Evolutionary conservation across 2,888 invertebrate genomes (phyloP).

Genomic region (Melikaiella ostensackeni): DNA sequence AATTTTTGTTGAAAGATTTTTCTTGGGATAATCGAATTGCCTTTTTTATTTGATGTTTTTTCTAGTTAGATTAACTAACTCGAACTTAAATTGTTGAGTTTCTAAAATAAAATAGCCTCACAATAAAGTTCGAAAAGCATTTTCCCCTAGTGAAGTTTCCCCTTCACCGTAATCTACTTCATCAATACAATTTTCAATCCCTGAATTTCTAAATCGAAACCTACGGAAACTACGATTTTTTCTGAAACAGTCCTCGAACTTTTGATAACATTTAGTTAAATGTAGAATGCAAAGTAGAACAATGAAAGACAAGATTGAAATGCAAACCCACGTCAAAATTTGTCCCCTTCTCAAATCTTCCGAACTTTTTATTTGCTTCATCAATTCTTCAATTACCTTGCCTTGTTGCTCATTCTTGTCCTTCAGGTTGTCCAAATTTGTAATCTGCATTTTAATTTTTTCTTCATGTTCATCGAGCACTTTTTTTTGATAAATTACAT

Average conservation of each 20-base stretch:
- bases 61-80: too few species aligned
- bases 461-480: not conserved
- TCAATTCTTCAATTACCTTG: not conserved
- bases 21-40: too few species aligned
- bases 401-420: not conserved
- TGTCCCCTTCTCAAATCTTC: not conserved
- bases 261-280: not conserved
- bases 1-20: too few species aligned
- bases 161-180: not conserved
- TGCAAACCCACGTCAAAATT: not conserved
- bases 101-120: not conserved
- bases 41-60: too few species aligned
- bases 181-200: not conserved
- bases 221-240: not conserved
- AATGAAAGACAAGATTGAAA: not conserved
- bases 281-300: not conserved
- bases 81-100: not conserved
- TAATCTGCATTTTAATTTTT: not conserved
- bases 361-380: not conserved
- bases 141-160: not conserved
- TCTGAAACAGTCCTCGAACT: not conserved
- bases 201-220: not conserved
- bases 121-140: not conserved
- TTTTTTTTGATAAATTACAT: not conserved
- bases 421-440: not conserved